A percentile compares a stretch with the other conserved stretches of the same genome.
phyloP scores from a whole-genome alignment of 2,888 invertebrate species.

The Leucoma salicis region DNA sequence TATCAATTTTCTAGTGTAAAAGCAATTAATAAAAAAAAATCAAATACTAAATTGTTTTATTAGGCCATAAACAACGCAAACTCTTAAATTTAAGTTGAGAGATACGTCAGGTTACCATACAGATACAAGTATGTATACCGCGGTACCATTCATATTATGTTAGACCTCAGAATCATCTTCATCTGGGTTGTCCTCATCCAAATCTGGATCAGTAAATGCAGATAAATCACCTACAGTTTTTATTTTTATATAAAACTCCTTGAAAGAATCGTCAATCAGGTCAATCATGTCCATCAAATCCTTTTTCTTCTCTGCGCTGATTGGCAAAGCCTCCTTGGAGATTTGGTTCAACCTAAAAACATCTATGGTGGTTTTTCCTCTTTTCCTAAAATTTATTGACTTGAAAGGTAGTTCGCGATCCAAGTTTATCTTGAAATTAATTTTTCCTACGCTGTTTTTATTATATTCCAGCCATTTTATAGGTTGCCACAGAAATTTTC shows the following conservation, averaged over 20 bases:
- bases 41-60: too few relatives aligned
- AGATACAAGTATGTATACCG: not conserved
- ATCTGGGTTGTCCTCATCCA: not conserved
- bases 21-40: too few relatives aligned
- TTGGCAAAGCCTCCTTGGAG: not conserved
- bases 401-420: constrained; percentile 8
- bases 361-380: constrained; percentile 2
- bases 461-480: constrained; percentile 18
- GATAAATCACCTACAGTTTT: not conserved
- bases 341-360: not conserved
- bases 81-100: too few relatives aligned
- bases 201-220: constrained; percentile 1
- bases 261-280: not conserved
- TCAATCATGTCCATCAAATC: not conserved
- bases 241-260: not conserved
- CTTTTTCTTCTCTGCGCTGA: constrained; percentile 2
- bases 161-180: constrained; percentile 2
- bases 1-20: too few relatives aligned
- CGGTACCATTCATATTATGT: not conserved
- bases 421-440: constrained; percentile 10
- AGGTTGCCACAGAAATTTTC: constrained; percentile 13
- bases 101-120: not conserved
- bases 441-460: constrained; percentile 9
- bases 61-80: too few relatives aligned
- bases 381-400: constrained; percentile 11